Evolutionary conservation across 2,888 invertebrate species (phyloP).

Genomic region (Drosophila sordidapex): DNA sequence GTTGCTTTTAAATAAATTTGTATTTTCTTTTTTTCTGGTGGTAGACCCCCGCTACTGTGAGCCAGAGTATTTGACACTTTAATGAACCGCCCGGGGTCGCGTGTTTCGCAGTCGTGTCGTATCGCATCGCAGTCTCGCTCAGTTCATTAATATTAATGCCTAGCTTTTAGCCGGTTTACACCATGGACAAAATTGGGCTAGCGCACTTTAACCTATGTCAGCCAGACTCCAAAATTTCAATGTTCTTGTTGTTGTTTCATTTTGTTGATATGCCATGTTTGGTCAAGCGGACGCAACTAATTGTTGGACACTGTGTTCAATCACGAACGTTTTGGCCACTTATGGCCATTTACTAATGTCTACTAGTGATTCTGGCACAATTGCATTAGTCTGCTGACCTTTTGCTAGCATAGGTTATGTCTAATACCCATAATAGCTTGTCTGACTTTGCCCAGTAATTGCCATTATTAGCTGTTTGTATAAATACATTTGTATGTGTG

Average conservation of each 20-base stretch:
- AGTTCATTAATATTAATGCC: conserved; percentile 75
- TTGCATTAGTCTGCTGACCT: conserved; percentile 52
- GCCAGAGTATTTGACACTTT: conserved; percentile 74
- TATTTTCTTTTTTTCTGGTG: conserved; percentile 21
- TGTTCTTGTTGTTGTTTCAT: conserved; percentile 29
- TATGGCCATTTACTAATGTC: conserved; percentile 22
- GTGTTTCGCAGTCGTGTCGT: conserved; percentile 49
- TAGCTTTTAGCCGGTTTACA: conserved; percentile 48
- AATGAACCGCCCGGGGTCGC: conserved; percentile 75
- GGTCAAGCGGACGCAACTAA: conserved; percentile 29
- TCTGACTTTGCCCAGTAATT: conserved; percentile 59
- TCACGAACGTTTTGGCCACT: conserved; percentile 26
- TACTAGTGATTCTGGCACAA: conserved; percentile 42
- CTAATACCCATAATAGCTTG: conserved; percentile 58
- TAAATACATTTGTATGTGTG: neutral
- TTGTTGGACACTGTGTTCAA: conserved; percentile 30
- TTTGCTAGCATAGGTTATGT: conserved; percentile 28
- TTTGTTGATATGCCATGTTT: conserved; percentile 57
- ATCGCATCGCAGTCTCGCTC: conserved; percentile 21
- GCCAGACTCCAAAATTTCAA: conserved; percentile 50
- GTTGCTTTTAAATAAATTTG: conserved; percentile 43
- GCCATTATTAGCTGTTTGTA: conserved; percentile 49
- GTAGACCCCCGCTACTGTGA: conserved; percentile 40
- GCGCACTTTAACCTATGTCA: conserved; percentile 51
- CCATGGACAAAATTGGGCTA: conserved; percentile 54